Conservation (phyloP, 1,140 invertebrate genomes). For the Antheraea pernyi region DNA sequence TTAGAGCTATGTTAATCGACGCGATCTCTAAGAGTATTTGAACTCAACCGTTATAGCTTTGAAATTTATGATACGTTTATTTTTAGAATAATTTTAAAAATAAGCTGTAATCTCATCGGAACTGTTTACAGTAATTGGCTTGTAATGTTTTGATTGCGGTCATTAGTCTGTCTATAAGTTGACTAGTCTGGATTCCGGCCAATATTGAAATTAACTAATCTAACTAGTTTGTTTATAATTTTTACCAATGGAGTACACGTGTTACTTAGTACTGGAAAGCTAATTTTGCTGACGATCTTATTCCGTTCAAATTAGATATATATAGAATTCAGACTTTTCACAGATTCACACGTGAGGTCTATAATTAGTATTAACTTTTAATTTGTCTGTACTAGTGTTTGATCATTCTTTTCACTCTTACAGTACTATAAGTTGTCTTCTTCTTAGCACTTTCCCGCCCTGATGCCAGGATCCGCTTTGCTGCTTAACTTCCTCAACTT, state of each 20-base stretch:
- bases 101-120: background rate
- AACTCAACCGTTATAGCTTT: background rate
- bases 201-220: background rate
- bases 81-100: background rate
- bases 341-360: no score
- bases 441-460: no score
- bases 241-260: background rate
- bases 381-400: no score
- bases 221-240: background rate
- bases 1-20: background rate
- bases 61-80: background rate
- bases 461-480: no score
- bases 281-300: background rate
- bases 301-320: background rate
- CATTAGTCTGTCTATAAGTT: constrained; percentile 4
- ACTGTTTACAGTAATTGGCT: background rate
- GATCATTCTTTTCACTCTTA: no score
- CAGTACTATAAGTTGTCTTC: no score
- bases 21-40: background rate
- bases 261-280: background rate
- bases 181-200: background rate
- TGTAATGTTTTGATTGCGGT: constrained; percentile 4
- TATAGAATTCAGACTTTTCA: no score
- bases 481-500: no score
- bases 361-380: no score